phyloP scores from a whole-genome alignment of 2,888 invertebrate species.

The Agrilus biguttatus region DNA sequence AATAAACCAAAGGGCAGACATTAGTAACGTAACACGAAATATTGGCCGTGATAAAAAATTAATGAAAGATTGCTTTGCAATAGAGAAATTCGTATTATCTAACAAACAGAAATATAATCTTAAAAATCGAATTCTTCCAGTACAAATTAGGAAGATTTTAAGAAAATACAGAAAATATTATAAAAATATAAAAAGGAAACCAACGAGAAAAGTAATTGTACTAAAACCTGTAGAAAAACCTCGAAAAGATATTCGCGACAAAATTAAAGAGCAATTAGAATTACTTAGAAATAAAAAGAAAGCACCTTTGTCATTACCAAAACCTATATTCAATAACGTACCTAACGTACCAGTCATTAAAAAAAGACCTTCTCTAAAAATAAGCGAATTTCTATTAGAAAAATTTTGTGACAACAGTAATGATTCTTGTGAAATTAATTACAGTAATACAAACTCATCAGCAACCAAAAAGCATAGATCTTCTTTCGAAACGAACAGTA shows the following conservation, averaged over 20 bases:
- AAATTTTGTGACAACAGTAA: no score
- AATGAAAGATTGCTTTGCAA: no score
- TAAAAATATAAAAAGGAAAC: neutral
- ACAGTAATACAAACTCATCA: neutral
- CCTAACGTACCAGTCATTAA: neutral
- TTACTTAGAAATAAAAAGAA: constrained; percentile 10
- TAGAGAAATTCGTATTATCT: no score
- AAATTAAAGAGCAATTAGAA: constrained; percentile 15
- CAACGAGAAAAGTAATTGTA: neutral
- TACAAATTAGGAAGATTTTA: no score
- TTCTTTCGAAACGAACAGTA: neutral
- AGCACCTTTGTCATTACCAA: neutral
- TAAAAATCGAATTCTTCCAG: no score
- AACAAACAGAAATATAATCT: no score
- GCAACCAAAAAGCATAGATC: neutral
- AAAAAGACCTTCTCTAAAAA: neutral
- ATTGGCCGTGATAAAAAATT: no score
- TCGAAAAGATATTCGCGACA: constrained; percentile 14
- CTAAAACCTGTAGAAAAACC: constrained; percentile 4
- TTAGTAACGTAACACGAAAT: no score
- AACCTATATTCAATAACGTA: neutral
- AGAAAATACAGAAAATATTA: no score
- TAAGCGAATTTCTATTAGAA: neutral
- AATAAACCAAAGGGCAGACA: no score
- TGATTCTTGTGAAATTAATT: neutral